Conservation (phyloP, 2,113 vertebrate species). For the Apodemus speciosus region DNA sequence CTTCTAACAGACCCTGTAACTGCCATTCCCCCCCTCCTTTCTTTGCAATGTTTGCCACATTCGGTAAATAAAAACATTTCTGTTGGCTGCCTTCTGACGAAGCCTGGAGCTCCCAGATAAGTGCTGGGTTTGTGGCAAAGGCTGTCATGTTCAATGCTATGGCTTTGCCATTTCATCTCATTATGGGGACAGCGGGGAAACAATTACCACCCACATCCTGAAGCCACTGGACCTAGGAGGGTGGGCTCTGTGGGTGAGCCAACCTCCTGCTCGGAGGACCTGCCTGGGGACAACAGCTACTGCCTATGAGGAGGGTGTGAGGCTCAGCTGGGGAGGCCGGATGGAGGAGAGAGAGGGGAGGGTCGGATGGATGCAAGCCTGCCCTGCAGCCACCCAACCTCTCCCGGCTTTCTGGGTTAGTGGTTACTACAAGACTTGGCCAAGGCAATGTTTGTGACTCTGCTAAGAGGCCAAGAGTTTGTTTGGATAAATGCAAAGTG, state of each 20-base stretch:
- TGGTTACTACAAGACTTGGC: background rate
- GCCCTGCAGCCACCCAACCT: background rate
- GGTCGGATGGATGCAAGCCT: background rate
- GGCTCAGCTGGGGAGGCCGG: background rate
- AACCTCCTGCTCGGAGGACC: background rate
- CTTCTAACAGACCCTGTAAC: background rate
- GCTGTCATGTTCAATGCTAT: background rate
- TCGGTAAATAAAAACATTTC: conserved; percentile 28
- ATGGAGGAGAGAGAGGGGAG: background rate
- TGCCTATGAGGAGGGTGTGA: background rate
- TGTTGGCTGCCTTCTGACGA: conserved; percentile 21
- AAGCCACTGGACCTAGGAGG: background rate
- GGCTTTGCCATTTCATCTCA: background rate
- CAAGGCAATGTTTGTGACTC: background rate
- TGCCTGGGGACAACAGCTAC: background rate
- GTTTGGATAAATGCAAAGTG: background rate
- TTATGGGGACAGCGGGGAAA: background rate
- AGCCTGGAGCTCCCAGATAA: conserved; percentile 11
- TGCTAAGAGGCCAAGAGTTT: background rate
- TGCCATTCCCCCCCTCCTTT: background rate
- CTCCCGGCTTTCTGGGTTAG: background rate
- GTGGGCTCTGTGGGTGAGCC: background rate
- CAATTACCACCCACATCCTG: background rate
- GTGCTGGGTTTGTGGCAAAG: background rate
- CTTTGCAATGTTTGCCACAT: conserved; percentile 14